Base-by-base conservation (phyloP, 2,113 vertebrate genomes). In the Thymallus thymallus region DNA sequence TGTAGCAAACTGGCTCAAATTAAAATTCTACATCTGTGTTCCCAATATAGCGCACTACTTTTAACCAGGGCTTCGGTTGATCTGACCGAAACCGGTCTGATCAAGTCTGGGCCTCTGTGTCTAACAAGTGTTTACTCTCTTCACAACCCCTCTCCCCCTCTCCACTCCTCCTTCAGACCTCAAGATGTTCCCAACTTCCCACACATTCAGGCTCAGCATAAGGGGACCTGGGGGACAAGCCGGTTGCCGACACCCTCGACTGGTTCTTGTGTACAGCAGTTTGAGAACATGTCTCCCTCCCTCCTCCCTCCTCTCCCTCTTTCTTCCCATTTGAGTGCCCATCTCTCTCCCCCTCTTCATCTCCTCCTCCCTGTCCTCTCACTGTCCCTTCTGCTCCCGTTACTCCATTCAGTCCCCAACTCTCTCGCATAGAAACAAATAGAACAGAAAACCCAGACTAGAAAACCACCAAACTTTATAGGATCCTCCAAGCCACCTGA, bases 101-200 rank as follows among this genome's bases (percentile, higher is more conserved):
- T 41, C 12, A 22, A n/a, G 23, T 61, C 81, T 63, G 72, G 73
- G 24, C 48, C 51, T 32, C 18, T 35, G 26, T 66, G 23, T 24
- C 24, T 64, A 64, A 64, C 29, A 16, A 66, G 30, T 66, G 30
- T 66, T 66, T 66, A 66, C 64, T 66, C 6, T 77, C 68, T 60
- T 41, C 30, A 22, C 56, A 7, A 14, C 20, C 26, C 45, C 2
- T 55, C 45, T 70, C n/a, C 5, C 23, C 18, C 29, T 45, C 32
- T 30, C 23, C 55, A n/a, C 16, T 6, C 22, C 16, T 74, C 45
- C 68, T 12, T 35, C 63, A 61, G 65, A 75, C 46, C 23, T 71
- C 10, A 68, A 74, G 60, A 80, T 76, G 61, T 84, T 82, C 74
- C 76, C 80, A 51, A 18, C 48, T 16, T 51, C 48, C 48, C 48